A percentile compares a stretch with the other conserved stretches of the same genome.
Conservation (phyloP, 2,113 vertebrate genomes). For the Sitta europaea region DNA sequence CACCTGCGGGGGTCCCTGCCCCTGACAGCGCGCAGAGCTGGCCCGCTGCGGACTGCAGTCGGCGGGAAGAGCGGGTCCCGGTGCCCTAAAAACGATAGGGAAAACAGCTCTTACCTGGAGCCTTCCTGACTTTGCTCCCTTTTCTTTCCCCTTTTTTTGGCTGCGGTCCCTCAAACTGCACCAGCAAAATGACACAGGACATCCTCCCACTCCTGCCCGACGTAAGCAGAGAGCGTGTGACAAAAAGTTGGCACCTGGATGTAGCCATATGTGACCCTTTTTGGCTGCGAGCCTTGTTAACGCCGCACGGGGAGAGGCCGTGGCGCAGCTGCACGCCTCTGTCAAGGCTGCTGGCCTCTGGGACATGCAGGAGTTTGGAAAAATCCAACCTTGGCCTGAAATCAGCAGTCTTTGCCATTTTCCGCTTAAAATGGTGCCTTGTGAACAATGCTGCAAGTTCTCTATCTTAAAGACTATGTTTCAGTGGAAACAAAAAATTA, state of each 20-base stretch:
- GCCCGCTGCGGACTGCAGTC: not conserved
- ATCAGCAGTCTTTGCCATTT: not conserved
- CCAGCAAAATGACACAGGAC: not conserved
- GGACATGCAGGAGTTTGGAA: not conserved
- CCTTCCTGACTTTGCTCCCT: not conserved
- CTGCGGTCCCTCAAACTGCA: not conserved
- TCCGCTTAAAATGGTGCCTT: not conserved
- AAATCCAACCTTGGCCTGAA: not conserved
- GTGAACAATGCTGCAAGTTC: not conserved
- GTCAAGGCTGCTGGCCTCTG: not conserved
- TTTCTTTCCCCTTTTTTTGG: not conserved
- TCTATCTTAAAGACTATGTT: not conserved
- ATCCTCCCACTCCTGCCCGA: not conserved
- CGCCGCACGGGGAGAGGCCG: accelerated
- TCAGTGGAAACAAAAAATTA: not conserved
- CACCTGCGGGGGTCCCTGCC: not conserved
- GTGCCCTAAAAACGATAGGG: accelerated
- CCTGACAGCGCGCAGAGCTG: not conserved
- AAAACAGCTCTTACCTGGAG: not conserved
- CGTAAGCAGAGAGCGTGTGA: not conserved
- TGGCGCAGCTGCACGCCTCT: not conserved
- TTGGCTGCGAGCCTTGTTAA: not conserved
- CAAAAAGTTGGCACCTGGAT: not conserved
- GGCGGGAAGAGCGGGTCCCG: accelerated
- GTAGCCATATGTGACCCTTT: not conserved